Conservation (phyloP, 2,888 invertebrate species). For the Drosophila setosimentum region DNA sequence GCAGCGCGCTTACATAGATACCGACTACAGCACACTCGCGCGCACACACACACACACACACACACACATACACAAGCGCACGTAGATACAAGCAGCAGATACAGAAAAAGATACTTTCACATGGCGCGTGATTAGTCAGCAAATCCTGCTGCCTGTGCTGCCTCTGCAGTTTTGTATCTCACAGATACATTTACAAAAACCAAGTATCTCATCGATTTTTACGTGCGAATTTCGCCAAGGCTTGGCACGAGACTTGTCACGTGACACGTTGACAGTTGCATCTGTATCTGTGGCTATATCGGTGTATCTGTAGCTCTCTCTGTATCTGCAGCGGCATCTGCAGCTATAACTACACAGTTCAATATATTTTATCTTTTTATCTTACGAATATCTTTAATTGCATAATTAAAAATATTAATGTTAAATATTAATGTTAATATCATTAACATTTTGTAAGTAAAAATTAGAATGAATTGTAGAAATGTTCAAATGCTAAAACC, state of each 20-base stretch:
- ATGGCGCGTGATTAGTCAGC: constrained; percentile 51
- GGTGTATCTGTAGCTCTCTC: not conserved
- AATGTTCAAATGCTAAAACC: not conserved
- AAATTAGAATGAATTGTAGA: not conserved
- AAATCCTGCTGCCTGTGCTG: constrained; percentile 21
- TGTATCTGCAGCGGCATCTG: constrained; percentile 16
- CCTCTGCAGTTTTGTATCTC: constrained; percentile 12
- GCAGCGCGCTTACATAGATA: constrained; percentile 47
- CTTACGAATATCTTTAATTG: not conserved
- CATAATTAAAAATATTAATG: not conserved
- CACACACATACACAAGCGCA: not conserved
- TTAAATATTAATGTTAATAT: too few species aligned
- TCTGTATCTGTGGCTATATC: constrained; percentile 32
- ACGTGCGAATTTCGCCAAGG: constrained; percentile 9
- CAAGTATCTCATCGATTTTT: constrained; percentile 55
- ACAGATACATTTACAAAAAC: constrained; percentile 22
- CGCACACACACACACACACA: constrained; percentile 2
- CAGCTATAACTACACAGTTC: not conserved
- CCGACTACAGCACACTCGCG: constrained; percentile 25
- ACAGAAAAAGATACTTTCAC: constrained; percentile 36
- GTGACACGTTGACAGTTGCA: constrained; percentile 65
- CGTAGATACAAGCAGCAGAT: constrained; percentile 22
- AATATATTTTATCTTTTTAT: not conserved
- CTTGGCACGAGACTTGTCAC: constrained; percentile 73
- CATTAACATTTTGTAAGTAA: not conserved